phyloP scores from a whole-genome alignment of 2,797 vertebrate genomes.

The Cuniculus paca region DNA sequence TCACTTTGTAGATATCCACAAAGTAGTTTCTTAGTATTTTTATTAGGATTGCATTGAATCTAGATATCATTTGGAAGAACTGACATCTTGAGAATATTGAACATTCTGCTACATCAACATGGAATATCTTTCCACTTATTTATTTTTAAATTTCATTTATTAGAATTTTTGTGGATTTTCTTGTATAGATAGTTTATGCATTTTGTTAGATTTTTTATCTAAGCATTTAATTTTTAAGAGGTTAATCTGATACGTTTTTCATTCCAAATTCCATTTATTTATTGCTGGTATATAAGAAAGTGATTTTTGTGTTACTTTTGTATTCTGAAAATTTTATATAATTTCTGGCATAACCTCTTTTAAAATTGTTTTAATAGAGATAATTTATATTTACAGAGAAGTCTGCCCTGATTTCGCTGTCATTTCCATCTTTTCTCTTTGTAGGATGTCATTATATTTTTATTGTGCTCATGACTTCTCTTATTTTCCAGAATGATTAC shows the following conservation, averaged over 20 bases:
- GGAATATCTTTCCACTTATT: background rate
- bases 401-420: background rate
- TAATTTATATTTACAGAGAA: background rate
- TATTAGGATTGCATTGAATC: background rate
- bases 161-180: background rate
- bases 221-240: background rate
- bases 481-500: background rate
- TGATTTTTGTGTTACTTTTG: background rate
- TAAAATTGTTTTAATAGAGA: background rate
- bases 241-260: background rate
- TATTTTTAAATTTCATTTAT: background rate
- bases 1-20: background rate
- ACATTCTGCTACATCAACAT: background rate
- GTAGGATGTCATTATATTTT: background rate
- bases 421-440: background rate
- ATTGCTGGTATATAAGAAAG: background rate
- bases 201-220: background rate
- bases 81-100: background rate
- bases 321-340: background rate
- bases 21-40: background rate
- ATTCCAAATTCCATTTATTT: background rate
- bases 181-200: background rate
- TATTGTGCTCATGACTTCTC: background rate
- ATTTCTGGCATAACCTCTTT: background rate
- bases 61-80: background rate